Conservation (phyloP, 2,888 invertebrate genomes). For the Dusona sp. region DNA sequence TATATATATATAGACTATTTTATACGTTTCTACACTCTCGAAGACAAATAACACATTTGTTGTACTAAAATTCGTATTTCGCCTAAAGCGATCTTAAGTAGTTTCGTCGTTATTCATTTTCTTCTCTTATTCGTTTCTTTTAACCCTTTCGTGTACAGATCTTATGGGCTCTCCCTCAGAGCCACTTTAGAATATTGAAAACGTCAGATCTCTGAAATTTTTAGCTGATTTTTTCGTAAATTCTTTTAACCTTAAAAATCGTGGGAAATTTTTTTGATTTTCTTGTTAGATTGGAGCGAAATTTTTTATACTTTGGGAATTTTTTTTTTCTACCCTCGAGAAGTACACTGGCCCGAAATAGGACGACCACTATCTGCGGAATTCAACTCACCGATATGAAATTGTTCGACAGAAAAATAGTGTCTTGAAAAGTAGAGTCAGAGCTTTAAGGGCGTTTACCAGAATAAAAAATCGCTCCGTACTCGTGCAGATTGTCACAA, state of each 20-base stretch:
- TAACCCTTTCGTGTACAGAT: constrained; percentile 3
- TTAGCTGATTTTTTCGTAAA: neutral
- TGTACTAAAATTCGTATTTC: constrained; percentile 62
- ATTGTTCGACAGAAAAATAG: neutral
- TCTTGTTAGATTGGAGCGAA: neutral
- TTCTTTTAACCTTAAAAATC: neutral
- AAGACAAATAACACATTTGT: constrained; percentile 51
- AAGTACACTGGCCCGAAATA: neutral
- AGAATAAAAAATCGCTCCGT: no score
- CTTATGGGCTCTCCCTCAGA: neutral
- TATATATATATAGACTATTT: neutral
- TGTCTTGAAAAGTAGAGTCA: no score
- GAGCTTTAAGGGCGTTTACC: no score
- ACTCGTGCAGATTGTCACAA: no score
- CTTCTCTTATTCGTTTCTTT: neutral
- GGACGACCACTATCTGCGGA: no score
- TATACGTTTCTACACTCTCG: constrained; percentile 25
- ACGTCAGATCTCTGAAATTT: neutral
- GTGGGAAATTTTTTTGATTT: neutral
- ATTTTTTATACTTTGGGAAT: no score
- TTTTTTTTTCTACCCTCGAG: neutral
- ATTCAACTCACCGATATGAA: neutral
- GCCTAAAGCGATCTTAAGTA: constrained; percentile 56
- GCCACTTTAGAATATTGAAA: neutral
- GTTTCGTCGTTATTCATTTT: constrained; percentile 1